phyloP scores from a whole-genome alignment of 1,140 invertebrate species.

The Leptinotarsa lineolata region DNA sequence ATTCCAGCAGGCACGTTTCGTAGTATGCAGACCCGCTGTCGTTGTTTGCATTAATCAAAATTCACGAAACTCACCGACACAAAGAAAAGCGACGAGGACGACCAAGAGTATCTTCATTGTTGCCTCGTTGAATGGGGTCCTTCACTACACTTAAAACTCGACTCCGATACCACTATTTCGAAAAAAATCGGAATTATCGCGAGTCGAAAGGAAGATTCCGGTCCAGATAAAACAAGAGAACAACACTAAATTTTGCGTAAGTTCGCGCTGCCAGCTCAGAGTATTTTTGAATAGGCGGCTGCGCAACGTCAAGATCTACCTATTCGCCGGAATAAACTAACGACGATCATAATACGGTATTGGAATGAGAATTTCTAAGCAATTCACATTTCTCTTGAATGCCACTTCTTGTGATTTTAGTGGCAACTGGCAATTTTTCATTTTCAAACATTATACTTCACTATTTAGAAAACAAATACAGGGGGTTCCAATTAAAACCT shows the following conservation, averaged over 20 bases:
- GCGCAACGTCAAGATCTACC: neutral
- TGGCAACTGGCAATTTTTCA: no score
- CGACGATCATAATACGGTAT: neutral
- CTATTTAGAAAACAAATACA: no score
- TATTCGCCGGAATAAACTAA: neutral
- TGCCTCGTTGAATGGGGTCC: neutral
- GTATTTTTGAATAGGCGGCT: conserved; percentile 5
- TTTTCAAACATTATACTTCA: no score
- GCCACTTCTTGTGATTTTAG: no score
- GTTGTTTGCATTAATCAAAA: neutral
- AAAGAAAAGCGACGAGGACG: neutral
- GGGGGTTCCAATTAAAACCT: no score
- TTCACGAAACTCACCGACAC: neutral
- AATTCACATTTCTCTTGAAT: neutral
- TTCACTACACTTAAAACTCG: neutral
- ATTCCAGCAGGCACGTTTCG: neutral
- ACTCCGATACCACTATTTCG: neutral
- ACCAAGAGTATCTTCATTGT: conserved; percentile 3
- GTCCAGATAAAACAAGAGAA: conserved; percentile 6
- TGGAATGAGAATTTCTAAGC: neutral
- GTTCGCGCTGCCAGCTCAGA: neutral
- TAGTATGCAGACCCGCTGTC: neutral
- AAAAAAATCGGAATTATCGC: neutral
- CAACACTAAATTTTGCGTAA: conserved; percentile 3
- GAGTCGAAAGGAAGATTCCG: neutral